phyloP scores from a whole-genome alignment of 2,797 vertebrate species.

The Coccyzus lansbergi region DNA sequence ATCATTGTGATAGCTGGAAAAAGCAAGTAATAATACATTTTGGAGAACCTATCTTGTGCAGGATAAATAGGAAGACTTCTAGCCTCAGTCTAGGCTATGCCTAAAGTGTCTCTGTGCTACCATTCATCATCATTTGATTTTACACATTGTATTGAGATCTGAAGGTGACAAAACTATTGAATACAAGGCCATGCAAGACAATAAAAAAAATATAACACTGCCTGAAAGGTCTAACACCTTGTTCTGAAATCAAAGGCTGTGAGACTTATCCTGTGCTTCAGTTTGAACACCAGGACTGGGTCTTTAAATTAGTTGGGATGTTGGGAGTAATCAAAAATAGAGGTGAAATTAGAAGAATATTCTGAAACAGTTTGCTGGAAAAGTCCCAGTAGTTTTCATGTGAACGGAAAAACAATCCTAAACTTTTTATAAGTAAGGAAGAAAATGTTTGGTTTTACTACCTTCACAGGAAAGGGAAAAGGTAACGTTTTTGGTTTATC shows the following conservation, averaged over 20 bases:
- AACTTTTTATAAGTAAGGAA: neutral
- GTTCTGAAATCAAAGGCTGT: neutral
- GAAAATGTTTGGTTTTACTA: neutral
- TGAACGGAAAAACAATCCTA: neutral
- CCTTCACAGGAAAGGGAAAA: neutral
- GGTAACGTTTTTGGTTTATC: neutral
- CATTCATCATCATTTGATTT: neutral
- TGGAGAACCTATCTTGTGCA: neutral
- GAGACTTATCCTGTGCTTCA: neutral
- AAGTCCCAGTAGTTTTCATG: neutral
- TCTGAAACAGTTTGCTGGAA: neutral
- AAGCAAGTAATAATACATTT: fast-evolving
- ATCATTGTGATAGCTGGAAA: neutral
- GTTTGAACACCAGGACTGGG: neutral
- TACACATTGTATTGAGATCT: neutral
- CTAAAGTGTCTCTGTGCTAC: neutral
- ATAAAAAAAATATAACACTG: fast-evolving
- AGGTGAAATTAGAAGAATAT: neutral
- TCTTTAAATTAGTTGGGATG: neutral
- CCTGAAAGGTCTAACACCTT: neutral
- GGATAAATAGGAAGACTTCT: neutral
- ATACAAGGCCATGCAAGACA: neutral
- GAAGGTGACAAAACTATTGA: neutral
- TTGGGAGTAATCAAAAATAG: neutral
- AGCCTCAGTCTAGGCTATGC: neutral